Conservation (phyloP, 2,797 vertebrate species). For the Crax fasciolata region DNA sequence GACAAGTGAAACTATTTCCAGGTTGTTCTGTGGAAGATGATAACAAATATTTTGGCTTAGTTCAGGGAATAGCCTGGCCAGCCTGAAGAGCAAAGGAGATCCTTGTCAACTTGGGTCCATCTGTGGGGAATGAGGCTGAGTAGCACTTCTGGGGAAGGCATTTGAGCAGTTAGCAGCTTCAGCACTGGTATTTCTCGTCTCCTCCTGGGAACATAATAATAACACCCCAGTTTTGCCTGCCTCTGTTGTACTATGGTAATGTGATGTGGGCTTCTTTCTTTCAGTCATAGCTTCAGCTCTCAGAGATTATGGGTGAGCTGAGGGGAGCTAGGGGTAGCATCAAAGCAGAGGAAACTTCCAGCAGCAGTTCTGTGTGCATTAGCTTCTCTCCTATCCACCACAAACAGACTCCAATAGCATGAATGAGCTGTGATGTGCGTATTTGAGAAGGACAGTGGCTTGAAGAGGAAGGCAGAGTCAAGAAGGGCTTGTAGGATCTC, state of each 20-base stretch:
- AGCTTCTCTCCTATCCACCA: neutral
- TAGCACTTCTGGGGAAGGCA: neutral
- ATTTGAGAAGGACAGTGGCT: neutral
- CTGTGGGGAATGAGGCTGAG: neutral
- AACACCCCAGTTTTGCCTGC: neutral
- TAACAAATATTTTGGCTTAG: neutral
- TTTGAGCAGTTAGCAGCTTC: neutral
- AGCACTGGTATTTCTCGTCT: neutral
- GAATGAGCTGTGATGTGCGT: neutral
- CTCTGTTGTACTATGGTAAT: neutral
- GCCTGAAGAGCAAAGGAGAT: neutral
- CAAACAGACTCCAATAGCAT: neutral
- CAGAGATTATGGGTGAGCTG: neutral
- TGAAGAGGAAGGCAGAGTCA: neutral
- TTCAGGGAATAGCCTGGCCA: neutral
- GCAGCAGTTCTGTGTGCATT: neutral
- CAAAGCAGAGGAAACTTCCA: neutral
- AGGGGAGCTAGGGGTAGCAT: neutral
- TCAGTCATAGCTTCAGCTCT: neutral
- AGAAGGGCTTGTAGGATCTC: neutral
- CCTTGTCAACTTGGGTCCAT: neutral
- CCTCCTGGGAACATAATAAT: neutral
- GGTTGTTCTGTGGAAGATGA: neutral
- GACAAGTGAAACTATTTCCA: neutral
- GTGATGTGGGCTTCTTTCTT: neutral